phyloP scores from a whole-genome alignment of 2,888 invertebrate species.

The Chrysolina haemoptera region DNA sequence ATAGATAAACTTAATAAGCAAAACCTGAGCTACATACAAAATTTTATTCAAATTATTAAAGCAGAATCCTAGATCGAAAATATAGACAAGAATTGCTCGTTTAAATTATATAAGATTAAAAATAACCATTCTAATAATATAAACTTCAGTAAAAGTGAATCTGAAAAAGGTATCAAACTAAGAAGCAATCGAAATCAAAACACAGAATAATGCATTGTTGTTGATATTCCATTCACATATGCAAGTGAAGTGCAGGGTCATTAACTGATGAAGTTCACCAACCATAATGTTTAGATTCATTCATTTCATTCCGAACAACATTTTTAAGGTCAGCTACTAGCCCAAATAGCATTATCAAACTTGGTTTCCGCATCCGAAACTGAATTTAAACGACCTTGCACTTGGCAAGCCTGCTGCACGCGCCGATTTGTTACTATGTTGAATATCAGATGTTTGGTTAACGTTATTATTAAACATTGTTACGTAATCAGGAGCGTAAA shows the following conservation, averaged over 20 bases:
- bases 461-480: conserved; percentile 24
- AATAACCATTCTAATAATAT: too few species aligned
- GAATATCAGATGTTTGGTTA: conserved; percentile 47
- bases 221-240: neutral
- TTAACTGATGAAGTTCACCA: neutral
- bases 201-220: neutral
- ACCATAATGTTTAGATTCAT: neutral
- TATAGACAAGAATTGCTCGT: too few species aligned
- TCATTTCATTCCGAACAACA: neutral
- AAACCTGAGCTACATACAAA: too few species aligned
- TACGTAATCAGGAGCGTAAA: conserved; percentile 1
- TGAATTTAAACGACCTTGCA: conserved; percentile 50
- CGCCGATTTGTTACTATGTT: conserved; percentile 57
- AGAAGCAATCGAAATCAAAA: neutral
- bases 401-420: conserved; percentile 53
- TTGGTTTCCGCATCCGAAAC: conserved; percentile 24
- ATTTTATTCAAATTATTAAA: too few species aligned
- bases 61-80: too few species aligned
- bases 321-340: conserved; percentile 6
- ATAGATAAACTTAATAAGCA: too few species aligned
- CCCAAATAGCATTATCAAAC: conserved; percentile 5
- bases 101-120: too few species aligned
- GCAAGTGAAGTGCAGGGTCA: neutral
- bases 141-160: conserved; percentile 5
- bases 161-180: neutral